Evolutionary conservation across 2,113 vertebrate genomes (phyloP), one percentile per base, ranked within the genome.

Genomic region (Cacatua alba): DNA sequence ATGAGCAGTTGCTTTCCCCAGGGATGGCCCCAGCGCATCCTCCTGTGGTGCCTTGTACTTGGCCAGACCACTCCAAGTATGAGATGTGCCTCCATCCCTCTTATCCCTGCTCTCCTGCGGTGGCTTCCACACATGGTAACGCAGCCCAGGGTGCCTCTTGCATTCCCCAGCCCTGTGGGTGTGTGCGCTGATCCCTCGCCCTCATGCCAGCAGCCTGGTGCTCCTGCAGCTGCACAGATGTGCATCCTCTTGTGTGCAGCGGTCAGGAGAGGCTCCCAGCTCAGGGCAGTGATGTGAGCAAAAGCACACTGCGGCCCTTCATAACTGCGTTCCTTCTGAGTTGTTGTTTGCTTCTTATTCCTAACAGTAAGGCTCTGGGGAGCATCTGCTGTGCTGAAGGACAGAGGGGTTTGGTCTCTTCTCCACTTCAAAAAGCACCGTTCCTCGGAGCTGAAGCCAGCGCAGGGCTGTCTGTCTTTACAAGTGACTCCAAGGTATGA

Each of bases 351-450:
- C 35, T n/a, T 29, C 33, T 41, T 33, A 4, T 43, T 72, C 48
- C 10, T 28, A 28, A 53, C 17, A 43, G 52, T 0, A 1, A 64
- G 13, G 48, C 24, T 55, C 44, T 60, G 64, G 51, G 67, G 18
- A 43, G 31, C 35, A 17, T n/a, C 49, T 53, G 17, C 33, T 9
- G 3, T 23, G 11, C 55, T 77, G 68, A 76, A 46, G 28, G 17
- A 29, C 23, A 43, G 39, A 48, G 31, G 39, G 43, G 23, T 29
- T 65, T 60, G 39, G 39, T 24, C 17, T 77, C 33, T 60, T 57
- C 37, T 60, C n/a, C 7, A 3, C 35, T 70, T 35, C 29, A 51
- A 13, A 84, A 67, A 48, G 21, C 37, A 24, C 5, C 0, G 0
- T 28, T 65, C 57, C 33, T 53, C 1, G 0, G 80, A 60, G 39